phyloP scores from a whole-genome alignment of 2,888 invertebrate genomes.

The Falcaria lacertinaria region DNA sequence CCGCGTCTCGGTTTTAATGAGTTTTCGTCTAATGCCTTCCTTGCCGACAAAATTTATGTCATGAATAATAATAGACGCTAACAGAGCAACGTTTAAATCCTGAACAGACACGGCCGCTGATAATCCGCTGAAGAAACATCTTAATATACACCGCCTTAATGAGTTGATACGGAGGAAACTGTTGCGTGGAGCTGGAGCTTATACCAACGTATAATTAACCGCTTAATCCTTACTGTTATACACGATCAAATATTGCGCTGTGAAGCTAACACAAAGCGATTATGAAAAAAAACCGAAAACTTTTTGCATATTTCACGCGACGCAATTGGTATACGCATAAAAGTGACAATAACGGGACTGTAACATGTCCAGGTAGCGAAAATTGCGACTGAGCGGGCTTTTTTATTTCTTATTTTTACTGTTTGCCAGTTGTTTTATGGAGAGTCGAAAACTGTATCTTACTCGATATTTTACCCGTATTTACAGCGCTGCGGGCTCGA shows the following conservation, averaged over 20 bases:
- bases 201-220: background rate
- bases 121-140: constrained; percentile 64
- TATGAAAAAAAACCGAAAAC: background rate
- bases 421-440: background rate
- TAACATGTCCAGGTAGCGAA: background rate
- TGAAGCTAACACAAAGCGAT: background rate
- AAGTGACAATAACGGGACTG: background rate
- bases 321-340: background rate
- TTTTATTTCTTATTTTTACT: background rate
- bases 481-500: background rate
- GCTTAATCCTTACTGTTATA: background rate
- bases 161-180: constrained; percentile 52
- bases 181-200: constrained; percentile 8
- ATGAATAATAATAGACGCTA: constrained; percentile 75
- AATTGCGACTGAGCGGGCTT: background rate
- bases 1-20: constrained; percentile 77
- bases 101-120: constrained; percentile 61
- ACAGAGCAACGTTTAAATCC: constrained; percentile 70
- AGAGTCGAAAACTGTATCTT: background rate
- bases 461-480: background rate
- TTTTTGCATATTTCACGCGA: background rate
- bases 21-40: constrained; percentile 76
- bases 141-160: constrained; percentile 62
- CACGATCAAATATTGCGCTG: background rate
- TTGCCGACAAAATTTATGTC: constrained; percentile 74